A percentile compares a stretch with the other conserved stretches of the same genome.
phyloP scores from a whole-genome alignment of 2,888 invertebrate species.

The Aporophyla nigra region DNA sequence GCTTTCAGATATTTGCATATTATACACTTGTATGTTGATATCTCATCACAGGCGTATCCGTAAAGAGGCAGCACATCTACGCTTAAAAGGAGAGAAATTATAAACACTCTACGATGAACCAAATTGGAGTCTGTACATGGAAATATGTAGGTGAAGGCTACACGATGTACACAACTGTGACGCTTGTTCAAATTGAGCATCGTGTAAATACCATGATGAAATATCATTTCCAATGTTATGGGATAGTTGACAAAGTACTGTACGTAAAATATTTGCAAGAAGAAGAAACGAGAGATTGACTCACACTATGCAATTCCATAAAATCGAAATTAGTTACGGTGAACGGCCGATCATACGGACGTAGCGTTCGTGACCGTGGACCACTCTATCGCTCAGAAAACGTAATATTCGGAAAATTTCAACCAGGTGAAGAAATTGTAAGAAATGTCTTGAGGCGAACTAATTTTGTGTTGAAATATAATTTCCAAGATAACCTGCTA shows the following conservation, averaged over 20 bases:
- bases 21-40: constrained; percentile 70
- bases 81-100: constrained; percentile 71
- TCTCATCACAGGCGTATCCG: constrained; percentile 65
- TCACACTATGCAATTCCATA: constrained; percentile 76
- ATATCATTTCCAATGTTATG: constrained; percentile 46
- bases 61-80: constrained; percentile 62
- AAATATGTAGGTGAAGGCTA: constrained; percentile 5
- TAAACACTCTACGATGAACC: constrained; percentile 33
- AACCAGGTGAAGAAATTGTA: constrained; percentile 39
- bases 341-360: constrained; percentile 78
- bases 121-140: constrained; percentile 29
- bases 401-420: constrained; percentile 47
- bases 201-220: constrained; percentile 24
- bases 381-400: constrained; percentile 63
- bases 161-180: background rate
- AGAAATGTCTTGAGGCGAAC: constrained; percentile 47
- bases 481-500: constrained; percentile 12
- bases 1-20: constrained; percentile 85
- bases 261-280: constrained; percentile 57
- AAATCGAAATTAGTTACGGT: constrained; percentile 80
- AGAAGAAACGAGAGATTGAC: constrained; percentile 65
- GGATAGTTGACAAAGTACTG: constrained; percentile 57
- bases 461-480: constrained; percentile 39
- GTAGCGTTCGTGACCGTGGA: constrained; percentile 79
- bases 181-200: constrained; percentile 3